phyloP scores from a whole-genome alignment of 2,888 invertebrate genomes.

The Andrena marginata region DNA sequence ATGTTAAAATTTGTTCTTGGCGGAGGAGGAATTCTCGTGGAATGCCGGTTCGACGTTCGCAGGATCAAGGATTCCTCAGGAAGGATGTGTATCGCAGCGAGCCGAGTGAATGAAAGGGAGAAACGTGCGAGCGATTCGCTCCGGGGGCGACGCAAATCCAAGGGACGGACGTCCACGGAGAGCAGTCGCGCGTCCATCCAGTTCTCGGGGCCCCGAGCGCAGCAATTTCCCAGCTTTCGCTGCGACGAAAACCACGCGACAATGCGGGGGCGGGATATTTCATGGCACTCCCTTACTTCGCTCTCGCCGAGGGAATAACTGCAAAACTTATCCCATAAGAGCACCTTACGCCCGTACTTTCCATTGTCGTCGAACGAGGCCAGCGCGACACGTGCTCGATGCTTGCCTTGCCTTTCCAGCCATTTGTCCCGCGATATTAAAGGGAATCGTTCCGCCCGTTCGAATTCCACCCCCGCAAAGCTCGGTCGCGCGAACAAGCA shows the following conservation, averaged over 20 bases:
- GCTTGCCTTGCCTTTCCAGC: background rate
- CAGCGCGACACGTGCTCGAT: conserved; percentile 15
- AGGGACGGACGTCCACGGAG: too few relatives aligned
- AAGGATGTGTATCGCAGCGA: background rate
- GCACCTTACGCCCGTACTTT: background rate
- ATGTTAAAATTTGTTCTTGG: conserved; percentile 8
- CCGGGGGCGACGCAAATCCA: too few relatives aligned
- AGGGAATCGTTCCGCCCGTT: background rate
- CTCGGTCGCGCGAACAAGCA: background rate
- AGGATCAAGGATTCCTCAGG: background rate
- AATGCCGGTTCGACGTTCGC: background rate
- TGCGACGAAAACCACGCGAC: background rate
- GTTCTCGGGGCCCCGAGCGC: background rate
- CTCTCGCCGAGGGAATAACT: background rate
- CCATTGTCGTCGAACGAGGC: background rate
- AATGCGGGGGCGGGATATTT: background rate
- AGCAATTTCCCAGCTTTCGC: background rate
- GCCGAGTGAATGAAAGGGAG: too few relatives aligned
- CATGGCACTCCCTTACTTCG: too few relatives aligned
- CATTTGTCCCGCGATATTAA: conserved; percentile 9
- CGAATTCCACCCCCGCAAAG: background rate
- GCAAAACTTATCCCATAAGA: conserved; percentile 10
- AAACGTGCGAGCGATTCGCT: too few relatives aligned
- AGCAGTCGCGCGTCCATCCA: too few relatives aligned
- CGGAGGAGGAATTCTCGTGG: background rate